Percentiles rank a stretch among this genome's conserved stretches.
phyloP scores from a whole-genome alignment of 1,140 invertebrate genomes.

The Gerris buenoi region DNA sequence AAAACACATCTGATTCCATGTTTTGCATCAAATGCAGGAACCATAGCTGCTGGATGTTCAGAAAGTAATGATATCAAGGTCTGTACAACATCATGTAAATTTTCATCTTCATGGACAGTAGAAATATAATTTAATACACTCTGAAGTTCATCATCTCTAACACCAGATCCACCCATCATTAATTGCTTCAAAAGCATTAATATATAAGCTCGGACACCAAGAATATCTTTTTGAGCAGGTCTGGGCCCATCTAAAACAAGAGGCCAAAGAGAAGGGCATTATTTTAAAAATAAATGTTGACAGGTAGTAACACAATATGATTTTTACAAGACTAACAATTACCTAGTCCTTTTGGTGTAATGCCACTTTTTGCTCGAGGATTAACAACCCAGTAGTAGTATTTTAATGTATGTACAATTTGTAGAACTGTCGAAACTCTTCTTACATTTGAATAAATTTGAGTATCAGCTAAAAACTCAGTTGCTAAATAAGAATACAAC shows the following conservation, averaged over 20 bases:
- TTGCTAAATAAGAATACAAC: conserved; percentile 92
- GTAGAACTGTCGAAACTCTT: conserved; percentile 88
- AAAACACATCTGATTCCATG: conserved; percentile 91
- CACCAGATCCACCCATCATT: conserved; percentile 90
- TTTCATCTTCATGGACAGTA: conserved; percentile 66
- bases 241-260: conserved; percentile 65
- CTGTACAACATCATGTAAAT: conserved; percentile 92
- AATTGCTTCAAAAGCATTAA: conserved; percentile 89
- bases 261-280: no score
- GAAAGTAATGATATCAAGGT: conserved; percentile 94
- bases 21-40: conserved; percentile 95
- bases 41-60: conserved; percentile 95
- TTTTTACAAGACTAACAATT: no score
- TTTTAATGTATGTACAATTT: conserved; percentile 95
- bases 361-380: conserved; percentile 84
- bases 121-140: conserved; percentile 89
- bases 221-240: conserved; percentile 82
- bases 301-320: no score
- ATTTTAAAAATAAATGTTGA: no score
- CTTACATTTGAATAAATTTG: conserved; percentile 95
- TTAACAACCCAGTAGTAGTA: conserved; percentile 99
- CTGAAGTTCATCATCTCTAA: conserved; percentile 96
- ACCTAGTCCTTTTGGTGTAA: conserved; percentile 87
- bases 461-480: conserved; percentile 91
- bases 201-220: conserved; percentile 87